Evolutionary conservation across 2,797 vertebrate species (phyloP).

Genomic region (Borostomias antarcticus): DNA sequence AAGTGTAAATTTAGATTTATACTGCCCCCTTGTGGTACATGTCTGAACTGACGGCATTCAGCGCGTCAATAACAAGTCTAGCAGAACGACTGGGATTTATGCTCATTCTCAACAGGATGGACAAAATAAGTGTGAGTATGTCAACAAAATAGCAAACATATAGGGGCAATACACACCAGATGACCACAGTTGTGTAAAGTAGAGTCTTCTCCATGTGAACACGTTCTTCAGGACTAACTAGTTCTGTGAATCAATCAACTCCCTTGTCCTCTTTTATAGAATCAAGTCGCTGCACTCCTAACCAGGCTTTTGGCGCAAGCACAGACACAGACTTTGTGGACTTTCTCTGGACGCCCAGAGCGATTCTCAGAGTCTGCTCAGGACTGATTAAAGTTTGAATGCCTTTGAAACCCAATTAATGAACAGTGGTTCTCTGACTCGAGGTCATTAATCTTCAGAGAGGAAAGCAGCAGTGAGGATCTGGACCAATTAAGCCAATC

Average conservation of each 20-base stretch:
- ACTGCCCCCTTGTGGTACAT: constrained; percentile 24
- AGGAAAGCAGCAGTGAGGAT: constrained; percentile 9
- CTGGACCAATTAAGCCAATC: constrained; percentile 24
- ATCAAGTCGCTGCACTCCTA: not conserved
- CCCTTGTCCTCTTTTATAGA: not conserved
- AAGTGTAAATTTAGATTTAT: not conserved
- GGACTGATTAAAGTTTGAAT: constrained; percentile 25
- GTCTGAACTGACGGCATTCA: not conserved
- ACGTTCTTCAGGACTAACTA: not conserved
- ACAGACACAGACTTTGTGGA: not conserved
- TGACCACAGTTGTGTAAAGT: not conserved
- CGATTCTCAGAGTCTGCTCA: constrained; percentile 34
- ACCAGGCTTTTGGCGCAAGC: constrained; percentile 3
- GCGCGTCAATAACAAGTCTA: not conserved
- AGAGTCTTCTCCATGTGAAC: not conserved
- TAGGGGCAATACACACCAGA: not conserved
- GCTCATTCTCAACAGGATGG: not conserved
- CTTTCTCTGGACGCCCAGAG: constrained; percentile 17
- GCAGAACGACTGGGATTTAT: not conserved
- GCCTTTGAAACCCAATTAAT: constrained; percentile 42
- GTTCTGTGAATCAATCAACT: not conserved
- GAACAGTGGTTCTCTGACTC: constrained; percentile 14
- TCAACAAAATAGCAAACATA: constrained; percentile 1
- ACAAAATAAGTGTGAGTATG: not conserved
- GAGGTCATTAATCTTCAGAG: constrained; percentile 26